phyloP scores from a whole-genome alignment of 2,888 invertebrate species.

The Miltochrista miniata region DNA sequence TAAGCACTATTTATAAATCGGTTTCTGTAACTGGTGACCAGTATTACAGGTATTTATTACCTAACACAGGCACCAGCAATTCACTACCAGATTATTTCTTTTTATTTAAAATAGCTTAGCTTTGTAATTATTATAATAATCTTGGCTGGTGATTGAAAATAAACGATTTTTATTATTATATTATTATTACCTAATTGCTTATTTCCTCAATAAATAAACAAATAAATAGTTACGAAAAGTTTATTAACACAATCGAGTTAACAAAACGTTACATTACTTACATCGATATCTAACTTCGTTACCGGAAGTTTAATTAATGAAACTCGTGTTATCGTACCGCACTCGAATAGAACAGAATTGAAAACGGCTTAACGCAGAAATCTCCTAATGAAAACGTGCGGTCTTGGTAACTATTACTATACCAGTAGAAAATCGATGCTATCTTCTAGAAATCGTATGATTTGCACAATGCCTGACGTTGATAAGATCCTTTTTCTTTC shows the following conservation, averaged over 20 bases:
- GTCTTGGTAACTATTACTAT: conserved; percentile 31
- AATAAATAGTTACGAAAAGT: no score
- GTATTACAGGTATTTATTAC: no score
- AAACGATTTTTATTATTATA: neutral
- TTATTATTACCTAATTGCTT: neutral
- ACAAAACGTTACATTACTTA: neutral
- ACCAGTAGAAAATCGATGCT: neutral
- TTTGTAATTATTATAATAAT: no score
- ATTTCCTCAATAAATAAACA: neutral
- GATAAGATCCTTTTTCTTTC: no score
- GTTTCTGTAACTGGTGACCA: no score
- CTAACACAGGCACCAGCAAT: no score
- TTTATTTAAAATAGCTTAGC: no score
- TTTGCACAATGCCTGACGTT: no score
- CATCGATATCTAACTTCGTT: conserved; percentile 1
- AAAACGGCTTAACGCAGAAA: conserved; percentile 33
- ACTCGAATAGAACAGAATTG: conserved; percentile 20
- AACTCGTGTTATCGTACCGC: conserved; percentile 12
- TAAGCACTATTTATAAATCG: no score
- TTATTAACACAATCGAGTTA: neutral
- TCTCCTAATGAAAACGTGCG: conserved; percentile 49
- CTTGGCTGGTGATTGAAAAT: no score
- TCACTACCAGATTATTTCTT: no score
- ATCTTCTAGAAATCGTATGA: neutral
- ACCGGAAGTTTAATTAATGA: conserved; percentile 13